Percentiles rank a stretch among this genome's conserved stretches.
These are phyloP conservation scores for Theristicus caerulescens DNA, from an alignment of 2,113 vertebrate species.

Conservation along the genomic window DNA sequence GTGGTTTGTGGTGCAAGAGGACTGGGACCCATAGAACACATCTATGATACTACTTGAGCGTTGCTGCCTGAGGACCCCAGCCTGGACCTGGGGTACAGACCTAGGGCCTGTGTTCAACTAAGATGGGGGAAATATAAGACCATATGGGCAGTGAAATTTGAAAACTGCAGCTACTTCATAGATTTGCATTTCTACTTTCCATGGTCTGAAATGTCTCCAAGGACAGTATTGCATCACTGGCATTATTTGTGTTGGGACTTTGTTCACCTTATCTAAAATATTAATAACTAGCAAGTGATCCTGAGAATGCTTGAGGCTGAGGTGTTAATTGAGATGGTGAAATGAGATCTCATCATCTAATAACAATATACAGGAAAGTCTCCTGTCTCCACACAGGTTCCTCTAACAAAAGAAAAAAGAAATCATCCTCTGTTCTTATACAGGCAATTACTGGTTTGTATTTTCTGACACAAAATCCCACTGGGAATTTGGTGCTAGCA, in stretches of 20 bases:
- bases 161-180: background rate
- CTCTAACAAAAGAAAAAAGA: background rate
- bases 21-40: background rate
- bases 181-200: background rate
- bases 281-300: background rate
- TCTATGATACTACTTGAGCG: background rate
- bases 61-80: background rate
- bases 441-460: background rate
- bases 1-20: background rate
- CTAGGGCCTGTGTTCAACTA: background rate
- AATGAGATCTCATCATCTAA: background rate
- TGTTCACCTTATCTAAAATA: background rate
- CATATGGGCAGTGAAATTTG: background rate
- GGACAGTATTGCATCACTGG: background rate
- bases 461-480: background rate
- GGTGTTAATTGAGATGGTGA: background rate
- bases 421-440: background rate
- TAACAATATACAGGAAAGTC: background rate
- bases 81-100: background rate
- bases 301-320: background rate
- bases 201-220: background rate
- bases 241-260: background rate
- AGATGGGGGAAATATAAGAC: background rate
- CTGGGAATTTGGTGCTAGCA: background rate
- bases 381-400: background rate